Percentiles rank a stretch among this genome's conserved stretches.
These are phyloP conservation scores for Dolichomitus sp. DNA, from an alignment of 2,888 invertebrate genomes.

Conservation along the genomic window DNA sequence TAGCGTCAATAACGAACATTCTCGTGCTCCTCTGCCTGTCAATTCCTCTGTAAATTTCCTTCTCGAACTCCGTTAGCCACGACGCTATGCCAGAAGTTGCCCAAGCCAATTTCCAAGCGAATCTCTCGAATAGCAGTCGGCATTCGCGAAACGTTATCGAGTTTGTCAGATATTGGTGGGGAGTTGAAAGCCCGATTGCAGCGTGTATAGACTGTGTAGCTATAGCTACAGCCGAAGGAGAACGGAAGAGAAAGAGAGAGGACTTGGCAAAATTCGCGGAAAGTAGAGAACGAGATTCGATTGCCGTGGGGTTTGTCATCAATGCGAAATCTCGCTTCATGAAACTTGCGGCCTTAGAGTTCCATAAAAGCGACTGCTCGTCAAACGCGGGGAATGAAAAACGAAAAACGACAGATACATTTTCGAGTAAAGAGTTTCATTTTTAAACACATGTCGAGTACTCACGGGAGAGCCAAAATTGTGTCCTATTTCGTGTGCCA, in stretches of 20 bases:
- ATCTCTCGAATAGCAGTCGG: constrained; percentile 31
- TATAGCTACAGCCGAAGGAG: not conserved
- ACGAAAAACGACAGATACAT: not conserved
- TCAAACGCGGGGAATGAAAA: not conserved
- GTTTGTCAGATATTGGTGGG: constrained; percentile 50
- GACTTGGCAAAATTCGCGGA: constrained; percentile 33
- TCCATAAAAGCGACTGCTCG: constrained; percentile 18
- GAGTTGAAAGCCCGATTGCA: constrained; percentile 52
- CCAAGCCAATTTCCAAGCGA: constrained; percentile 53
- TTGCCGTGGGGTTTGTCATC: constrained; percentile 26
- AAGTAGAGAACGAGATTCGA: constrained; percentile 43
- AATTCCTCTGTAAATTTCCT: not conserved
- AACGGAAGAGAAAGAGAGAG: constrained; percentile 8
- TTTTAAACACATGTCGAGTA: constrained; percentile 22
- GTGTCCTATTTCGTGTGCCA: constrained; percentile 99
- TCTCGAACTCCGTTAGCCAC: constrained; percentile 19
- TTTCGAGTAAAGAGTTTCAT: not conserved
- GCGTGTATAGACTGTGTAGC: constrained; percentile 14
- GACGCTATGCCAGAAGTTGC: constrained; percentile 33
- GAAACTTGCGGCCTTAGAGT: not conserved
- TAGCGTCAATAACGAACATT: constrained; percentile 5
- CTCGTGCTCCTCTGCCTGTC: constrained; percentile 4
- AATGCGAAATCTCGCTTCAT: constrained; percentile 16
- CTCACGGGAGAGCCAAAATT: constrained; percentile 99
- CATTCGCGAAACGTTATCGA: constrained; percentile 53